Conservation (phyloP, 2,797 vertebrate species). For the Chelmon rostratus region DNA sequence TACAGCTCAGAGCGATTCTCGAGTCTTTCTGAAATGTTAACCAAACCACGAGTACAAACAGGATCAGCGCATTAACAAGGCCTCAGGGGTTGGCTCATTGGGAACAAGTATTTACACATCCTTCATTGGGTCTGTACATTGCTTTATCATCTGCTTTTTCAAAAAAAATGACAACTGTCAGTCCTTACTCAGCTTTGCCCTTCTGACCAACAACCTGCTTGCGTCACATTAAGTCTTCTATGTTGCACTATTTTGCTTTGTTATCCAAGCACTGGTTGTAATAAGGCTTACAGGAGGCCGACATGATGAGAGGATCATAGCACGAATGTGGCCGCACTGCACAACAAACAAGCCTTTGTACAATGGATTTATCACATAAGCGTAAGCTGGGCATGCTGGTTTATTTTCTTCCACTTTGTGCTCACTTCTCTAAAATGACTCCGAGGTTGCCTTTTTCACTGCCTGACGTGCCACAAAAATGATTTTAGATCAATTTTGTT, state of each 20-base stretch:
- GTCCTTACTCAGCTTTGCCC: conserved; percentile 5
- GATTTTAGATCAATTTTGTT: conserved; percentile 16
- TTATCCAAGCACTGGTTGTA: conserved; percentile 20
- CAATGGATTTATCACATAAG: conserved; percentile 25
- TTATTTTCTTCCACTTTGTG: conserved; percentile 16
- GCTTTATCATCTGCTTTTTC: conserved; percentile 25
- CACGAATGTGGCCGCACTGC: conserved; percentile 36
- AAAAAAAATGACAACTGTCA: conserved; percentile 7
- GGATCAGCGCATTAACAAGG: conserved; percentile 54
- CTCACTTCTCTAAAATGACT: conserved; percentile 32
- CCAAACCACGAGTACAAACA: conserved; percentile 43
- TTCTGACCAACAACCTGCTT: conserved; percentile 23
- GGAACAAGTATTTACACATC: conserved; percentile 74
- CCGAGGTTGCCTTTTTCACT: conserved; percentile 1
- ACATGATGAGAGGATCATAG: conserved; percentile 28
- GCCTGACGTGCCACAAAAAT: conserved; percentile 19
- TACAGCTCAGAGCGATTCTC: conserved; percentile 33
- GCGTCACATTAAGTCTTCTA: not conserved
- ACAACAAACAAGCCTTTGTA: conserved; percentile 34
- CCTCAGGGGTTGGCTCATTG: conserved; percentile 51
- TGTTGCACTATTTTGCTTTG: conserved; percentile 7
- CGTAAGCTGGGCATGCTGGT: conserved; percentile 12
- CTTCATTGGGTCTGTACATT: conserved; percentile 55
- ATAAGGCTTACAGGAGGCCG: conserved; percentile 41
- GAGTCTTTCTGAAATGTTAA: conserved; percentile 35